These are phyloP conservation scores for Platichthys stellatus DNA, from an alignment of 2,113 vertebrate species.

Conservation along the genomic window DNA sequence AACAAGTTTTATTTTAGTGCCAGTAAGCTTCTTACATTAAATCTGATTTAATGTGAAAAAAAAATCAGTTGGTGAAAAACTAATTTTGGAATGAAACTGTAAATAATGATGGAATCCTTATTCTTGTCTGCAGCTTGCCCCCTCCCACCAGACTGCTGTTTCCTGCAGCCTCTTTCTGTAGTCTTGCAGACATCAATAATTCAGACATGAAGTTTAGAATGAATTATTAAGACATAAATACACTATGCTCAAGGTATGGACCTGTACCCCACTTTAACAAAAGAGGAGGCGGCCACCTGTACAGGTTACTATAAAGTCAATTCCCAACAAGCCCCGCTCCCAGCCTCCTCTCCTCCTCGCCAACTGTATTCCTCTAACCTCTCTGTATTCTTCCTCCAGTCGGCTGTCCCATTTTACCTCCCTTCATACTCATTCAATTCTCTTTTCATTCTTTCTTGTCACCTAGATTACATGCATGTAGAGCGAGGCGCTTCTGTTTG, in stretches of 20 bases:
- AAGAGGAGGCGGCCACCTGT: constrained; percentile 27
- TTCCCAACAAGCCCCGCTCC: constrained; percentile 17
- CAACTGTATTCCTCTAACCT: constrained; percentile 33
- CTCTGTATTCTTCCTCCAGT: constrained; percentile 42
- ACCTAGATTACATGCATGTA: constrained; percentile 82
- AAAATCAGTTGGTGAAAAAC: constrained; percentile 25
- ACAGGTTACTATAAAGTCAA: constrained; percentile 9
- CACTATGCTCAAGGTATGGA: constrained; percentile 29
- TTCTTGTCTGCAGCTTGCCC: constrained; percentile 71
- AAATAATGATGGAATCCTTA: constrained; percentile 72
- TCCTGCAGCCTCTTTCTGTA: constrained; percentile 63
- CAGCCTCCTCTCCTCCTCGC: constrained; percentile 18
- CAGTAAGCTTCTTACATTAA: too few relatives aligned
- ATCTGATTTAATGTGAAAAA: constrained; percentile 37
- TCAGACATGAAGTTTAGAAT: constrained; percentile 77
- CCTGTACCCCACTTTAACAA: constrained; percentile 53
- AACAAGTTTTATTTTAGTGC: too few relatives aligned
- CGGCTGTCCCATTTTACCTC: constrained; percentile 66
- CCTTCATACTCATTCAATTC: constrained; percentile 70
- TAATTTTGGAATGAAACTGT: constrained; percentile 48
- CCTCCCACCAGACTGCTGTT: constrained; percentile 51
- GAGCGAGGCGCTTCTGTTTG: constrained; percentile 76
- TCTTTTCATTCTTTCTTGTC: constrained; percentile 77
- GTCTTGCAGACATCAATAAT: constrained; percentile 83
- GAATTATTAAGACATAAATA: constrained; percentile 81